Evolutionary conservation across 2,113 vertebrate species (phyloP).

Genomic region (Camelus bactrianus): DNA sequence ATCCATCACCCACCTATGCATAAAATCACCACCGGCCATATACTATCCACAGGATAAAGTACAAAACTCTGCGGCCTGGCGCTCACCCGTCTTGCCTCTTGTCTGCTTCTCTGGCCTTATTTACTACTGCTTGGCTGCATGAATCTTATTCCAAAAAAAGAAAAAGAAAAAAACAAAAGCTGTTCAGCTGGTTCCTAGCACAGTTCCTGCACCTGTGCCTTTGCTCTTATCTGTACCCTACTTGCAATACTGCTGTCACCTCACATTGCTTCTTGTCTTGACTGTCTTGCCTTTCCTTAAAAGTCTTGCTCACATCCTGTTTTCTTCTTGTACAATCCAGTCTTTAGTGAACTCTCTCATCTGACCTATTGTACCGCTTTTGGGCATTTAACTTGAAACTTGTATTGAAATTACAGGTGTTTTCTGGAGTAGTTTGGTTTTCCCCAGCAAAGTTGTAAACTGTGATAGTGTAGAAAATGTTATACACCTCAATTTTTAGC

Average conservation of each 20-base stretch:
- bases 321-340: background rate
- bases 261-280: background rate
- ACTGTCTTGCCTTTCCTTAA: background rate
- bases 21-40: background rate
- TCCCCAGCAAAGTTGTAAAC: background rate
- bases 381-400: background rate
- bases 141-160: background rate
- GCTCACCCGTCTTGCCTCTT: background rate
- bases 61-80: background rate
- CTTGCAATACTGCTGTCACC: background rate
- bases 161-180: background rate
- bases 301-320: background rate
- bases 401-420: background rate
- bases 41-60: background rate
- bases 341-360: background rate
- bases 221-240: background rate
- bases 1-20: background rate
- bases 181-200: background rate
- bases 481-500: background rate
- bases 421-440: background rate
- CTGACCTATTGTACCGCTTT: background rate
- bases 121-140: background rate
- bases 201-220: background rate
- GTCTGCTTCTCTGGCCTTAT: background rate
- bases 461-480: background rate